Percentiles rank a stretch among this genome's conserved stretches.
phyloP scores from a whole-genome alignment of 2,113 vertebrate genomes.

The Erythrocercus mccallii region DNA sequence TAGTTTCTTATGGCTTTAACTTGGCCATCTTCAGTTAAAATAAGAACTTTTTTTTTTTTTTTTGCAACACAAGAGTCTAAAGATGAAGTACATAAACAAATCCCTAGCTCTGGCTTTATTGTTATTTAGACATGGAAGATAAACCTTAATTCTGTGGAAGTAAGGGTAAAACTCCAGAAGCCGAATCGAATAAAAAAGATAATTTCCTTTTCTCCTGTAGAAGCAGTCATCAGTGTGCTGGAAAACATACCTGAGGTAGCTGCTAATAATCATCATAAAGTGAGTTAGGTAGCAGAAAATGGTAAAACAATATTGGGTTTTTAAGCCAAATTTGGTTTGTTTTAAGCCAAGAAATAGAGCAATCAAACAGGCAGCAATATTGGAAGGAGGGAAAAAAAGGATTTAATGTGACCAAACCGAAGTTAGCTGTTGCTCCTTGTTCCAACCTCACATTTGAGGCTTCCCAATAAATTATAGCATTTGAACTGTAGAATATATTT shows the following conservation, averaged over 20 bases:
- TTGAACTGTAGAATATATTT: background rate
- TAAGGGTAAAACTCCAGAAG: background rate
- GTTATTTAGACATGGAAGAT: background rate
- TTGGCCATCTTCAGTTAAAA: background rate
- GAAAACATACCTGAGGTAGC: background rate
- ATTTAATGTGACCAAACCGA: background rate
- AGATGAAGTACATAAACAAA: background rate
- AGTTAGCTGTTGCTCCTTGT: background rate
- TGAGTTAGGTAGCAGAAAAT: background rate
- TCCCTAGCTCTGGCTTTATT: background rate
- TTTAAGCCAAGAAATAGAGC: background rate
- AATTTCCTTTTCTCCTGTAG: background rate
- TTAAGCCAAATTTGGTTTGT: too few relatives aligned
- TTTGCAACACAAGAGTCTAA: background rate
- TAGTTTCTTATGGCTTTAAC: background rate
- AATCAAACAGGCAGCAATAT: background rate
- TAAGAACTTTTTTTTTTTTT: background rate
- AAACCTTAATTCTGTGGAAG: background rate
- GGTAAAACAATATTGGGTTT: background rate
- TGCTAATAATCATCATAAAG: background rate
- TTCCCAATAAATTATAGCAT: background rate
- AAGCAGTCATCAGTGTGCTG: background rate
- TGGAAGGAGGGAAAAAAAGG: background rate
- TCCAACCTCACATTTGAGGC: background rate
- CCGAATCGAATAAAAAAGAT: background rate